phyloP scores from a whole-genome alignment of 2,797 vertebrate species.

The Propithecus deckenii region DNA sequence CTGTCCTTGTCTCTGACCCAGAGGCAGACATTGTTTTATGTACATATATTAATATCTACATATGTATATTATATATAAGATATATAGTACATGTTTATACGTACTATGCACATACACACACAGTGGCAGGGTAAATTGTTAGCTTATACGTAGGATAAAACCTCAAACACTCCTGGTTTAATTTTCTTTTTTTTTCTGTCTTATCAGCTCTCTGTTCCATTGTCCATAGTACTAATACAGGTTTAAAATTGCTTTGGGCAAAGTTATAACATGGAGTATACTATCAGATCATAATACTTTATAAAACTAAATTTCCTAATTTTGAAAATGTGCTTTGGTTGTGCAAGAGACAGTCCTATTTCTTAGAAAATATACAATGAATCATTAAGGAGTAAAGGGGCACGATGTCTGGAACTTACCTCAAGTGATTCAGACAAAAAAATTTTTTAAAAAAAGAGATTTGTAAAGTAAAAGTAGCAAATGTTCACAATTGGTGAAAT shows the following conservation, averaged over 20 bases:
- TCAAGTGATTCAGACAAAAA: not conserved
- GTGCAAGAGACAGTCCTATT: not conserved
- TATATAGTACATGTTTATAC: not conserved
- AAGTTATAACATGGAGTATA: not conserved
- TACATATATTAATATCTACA: not conserved
- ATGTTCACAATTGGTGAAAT: not conserved
- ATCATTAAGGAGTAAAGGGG: not conserved
- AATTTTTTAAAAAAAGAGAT: not conserved
- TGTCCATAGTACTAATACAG: not conserved
- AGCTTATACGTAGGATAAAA: not conserved
- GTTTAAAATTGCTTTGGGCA: not conserved
- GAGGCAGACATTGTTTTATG: not conserved
- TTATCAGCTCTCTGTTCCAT: not conserved
- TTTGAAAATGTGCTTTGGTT: not conserved
- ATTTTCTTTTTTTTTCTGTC: not conserved
- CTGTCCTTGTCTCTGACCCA: not conserved
- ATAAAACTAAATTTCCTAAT: not conserved
- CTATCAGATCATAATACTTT: not conserved
- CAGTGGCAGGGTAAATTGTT: not conserved
- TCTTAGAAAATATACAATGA: not conserved
- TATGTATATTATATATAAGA: not conserved
- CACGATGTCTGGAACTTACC: not conserved
- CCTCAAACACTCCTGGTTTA: not conserved
- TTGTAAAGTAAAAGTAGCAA: not conserved
- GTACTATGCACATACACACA: not conserved